Percentiles rank a stretch among this genome's conserved stretches.
These are phyloP conservation scores for Brachyrhaphis roseni DNA, from an alignment of 2,797 vertebrate species.

Conservation along the genomic window DNA sequence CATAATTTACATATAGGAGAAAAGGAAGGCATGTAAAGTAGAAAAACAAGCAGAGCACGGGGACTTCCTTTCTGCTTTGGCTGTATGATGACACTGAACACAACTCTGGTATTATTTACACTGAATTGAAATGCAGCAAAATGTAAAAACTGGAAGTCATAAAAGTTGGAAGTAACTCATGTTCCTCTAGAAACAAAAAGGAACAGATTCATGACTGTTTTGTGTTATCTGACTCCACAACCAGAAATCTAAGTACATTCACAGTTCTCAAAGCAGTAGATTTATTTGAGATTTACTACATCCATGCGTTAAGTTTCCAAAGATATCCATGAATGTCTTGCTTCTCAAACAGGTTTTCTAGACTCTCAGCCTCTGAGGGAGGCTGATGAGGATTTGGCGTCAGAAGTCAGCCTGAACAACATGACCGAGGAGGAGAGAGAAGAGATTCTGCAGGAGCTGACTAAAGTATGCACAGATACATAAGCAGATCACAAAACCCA, in stretches of 20 bases:
- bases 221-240: background rate
- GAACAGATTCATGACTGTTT: background rate
- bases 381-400: conserved; percentile 86
- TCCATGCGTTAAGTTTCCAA: background rate
- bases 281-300: background rate
- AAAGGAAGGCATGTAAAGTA: background rate
- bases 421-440: conserved; percentile 92
- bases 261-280: background rate
- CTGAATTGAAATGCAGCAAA: background rate
- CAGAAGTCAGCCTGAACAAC: conserved; percentile 86
- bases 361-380: conserved; percentile 87
- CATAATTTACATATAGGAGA: background rate
- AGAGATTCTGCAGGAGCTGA: conserved; percentile 88
- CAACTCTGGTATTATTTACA: background rate
- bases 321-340: background rate
- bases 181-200: conserved; percentile 9
- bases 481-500: background rate
- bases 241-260: background rate
- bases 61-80: background rate
- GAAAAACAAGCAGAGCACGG: background rate
- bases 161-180: conserved; percentile 1
- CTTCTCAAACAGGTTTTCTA: conserved; percentile 83
- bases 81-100: background rate
- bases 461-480: conserved; percentile 80
- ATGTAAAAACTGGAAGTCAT: conserved; percentile 8